Evolutionary conservation across 2,797 vertebrate genomes (phyloP), one percentile per base, ranked within the genome.

Genomic region (Salarias fasciatus): DNA sequence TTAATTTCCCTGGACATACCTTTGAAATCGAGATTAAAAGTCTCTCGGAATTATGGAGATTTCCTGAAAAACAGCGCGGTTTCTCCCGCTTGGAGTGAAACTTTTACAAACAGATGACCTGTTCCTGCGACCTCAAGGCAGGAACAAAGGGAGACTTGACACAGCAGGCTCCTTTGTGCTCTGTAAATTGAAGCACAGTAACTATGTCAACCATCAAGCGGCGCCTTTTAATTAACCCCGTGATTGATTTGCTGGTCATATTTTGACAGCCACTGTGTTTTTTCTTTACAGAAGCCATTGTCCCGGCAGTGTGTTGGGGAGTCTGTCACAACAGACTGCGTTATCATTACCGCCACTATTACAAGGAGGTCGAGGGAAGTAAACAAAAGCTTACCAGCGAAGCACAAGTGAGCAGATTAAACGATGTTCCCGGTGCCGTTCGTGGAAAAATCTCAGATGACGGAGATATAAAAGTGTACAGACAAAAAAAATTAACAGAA

Each of bases 191-290:
- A 63, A 46, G 12, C 31, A 6, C 6, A 24, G n/a, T 11, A 63
- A 58, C 44, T n/a, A 51, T 50, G 44, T 53, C 35, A 47, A 49
- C 50, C 18, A 24, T 63, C n/a, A 35, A 11, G 3, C 13, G 30
- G 31, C 40, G 35, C 14, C 3, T 69, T 24, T 68, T 58, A 49
- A 69, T 44, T 15, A 30, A 8, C 44, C 28, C 6, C 45, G 38
- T 40, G 24, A 53, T 15, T 14, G 11, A 49, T 43, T 51, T 18
- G 31, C 18, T 8, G 11, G 2, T 12, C 11, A 0, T 38, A 11
- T 11, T 38, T 38, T 38, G 36, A 5, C 6, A 35, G 33, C 9
- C 36, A 4, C 36, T 11, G 36, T 38, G n/a, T n/a, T n/a, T n/a
- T n/a, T n/a, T n/a, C n/a, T 24, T 54, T 30, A 11, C 10, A 60